phyloP scores from a whole-genome alignment of 2,113 vertebrate species.

The Alosa alosa region DNA sequence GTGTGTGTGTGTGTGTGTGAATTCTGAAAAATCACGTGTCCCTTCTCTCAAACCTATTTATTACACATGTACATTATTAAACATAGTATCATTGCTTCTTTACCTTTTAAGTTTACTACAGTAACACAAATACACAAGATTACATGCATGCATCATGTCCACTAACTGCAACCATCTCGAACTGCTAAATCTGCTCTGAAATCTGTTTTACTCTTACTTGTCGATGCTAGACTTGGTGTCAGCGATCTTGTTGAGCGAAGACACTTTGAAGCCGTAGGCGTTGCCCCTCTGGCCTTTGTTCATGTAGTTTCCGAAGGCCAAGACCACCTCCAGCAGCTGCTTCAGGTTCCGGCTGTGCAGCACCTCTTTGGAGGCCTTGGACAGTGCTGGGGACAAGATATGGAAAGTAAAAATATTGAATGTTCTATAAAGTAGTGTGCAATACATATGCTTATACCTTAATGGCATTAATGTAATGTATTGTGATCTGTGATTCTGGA shows the following conservation, averaged over 20 bases:
- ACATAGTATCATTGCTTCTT: not conserved
- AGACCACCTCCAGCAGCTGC: constrained; percentile 94
- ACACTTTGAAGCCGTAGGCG: constrained; percentile 94
- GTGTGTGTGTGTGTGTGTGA: not conserved
- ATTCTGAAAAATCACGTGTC: not conserved
- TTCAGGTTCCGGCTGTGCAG: constrained; percentile 86
- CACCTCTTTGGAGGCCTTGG: constrained; percentile 86
- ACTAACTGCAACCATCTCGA: not conserved
- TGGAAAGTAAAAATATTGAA: not conserved
- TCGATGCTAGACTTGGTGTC: constrained; percentile 99
- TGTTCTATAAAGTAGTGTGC: not conserved
- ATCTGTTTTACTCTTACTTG: constrained; percentile 78
- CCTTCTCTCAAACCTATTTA: not conserved
- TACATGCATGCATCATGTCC: no score
- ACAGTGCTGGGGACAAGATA: constrained; percentile 74
- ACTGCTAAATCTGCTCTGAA: not conserved
- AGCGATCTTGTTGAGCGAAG: constrained; percentile 96
- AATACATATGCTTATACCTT: not conserved
- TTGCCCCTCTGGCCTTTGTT: constrained; percentile 98
- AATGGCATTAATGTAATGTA: not conserved
- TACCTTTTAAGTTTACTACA: no score
- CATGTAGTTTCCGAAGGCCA: constrained; percentile 99
- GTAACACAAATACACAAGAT: no score
- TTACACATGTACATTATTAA: not conserved
- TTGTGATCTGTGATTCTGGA: not conserved